These are phyloP conservation scores for Suricata suricatta DNA, from an alignment of 2,113 vertebrate genomes.

Conservation along the genomic window DNA sequence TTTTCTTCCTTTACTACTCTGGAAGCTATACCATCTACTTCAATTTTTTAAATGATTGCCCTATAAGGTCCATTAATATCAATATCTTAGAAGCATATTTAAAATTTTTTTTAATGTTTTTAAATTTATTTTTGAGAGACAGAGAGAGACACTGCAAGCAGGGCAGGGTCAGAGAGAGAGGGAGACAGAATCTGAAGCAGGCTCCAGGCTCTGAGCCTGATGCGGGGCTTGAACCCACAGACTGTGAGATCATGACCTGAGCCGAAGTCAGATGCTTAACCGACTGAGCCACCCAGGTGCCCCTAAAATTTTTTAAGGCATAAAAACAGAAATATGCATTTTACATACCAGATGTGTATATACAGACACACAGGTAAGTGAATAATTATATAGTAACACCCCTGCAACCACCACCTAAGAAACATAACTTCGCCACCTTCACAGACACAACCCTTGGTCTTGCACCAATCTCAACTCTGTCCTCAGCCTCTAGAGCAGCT, in stretches of 20 bases:
- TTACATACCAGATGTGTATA: background rate
- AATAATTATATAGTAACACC: background rate
- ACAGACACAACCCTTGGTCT: background rate
- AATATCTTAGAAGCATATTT: background rate
- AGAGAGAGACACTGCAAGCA: no score
- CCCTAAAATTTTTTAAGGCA: background rate
- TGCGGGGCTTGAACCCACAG: no score
- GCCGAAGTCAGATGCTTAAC: no score
- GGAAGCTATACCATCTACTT: slow-evolving; percentile 10
- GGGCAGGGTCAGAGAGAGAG: no score
- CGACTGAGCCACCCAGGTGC: no score
- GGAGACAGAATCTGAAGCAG: no score
- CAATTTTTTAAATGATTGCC: background rate
- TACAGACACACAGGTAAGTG: background rate
- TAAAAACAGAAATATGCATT: background rate
- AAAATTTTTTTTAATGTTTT: no score
- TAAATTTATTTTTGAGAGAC: no score
- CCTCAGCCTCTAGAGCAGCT: background rate
- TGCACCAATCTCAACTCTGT: background rate
- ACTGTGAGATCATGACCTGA: no score
- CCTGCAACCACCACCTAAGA: background rate
- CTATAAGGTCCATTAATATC: background rate
- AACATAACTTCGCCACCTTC: background rate
- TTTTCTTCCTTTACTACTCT: slow-evolving; percentile 50
- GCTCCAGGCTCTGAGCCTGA: no score